Percentiles rank a stretch among this genome's conserved stretches.
Evolutionary conservation across 2,113 vertebrate genomes (phyloP).

Genomic region (Rhadina sibilatrix): DNA sequence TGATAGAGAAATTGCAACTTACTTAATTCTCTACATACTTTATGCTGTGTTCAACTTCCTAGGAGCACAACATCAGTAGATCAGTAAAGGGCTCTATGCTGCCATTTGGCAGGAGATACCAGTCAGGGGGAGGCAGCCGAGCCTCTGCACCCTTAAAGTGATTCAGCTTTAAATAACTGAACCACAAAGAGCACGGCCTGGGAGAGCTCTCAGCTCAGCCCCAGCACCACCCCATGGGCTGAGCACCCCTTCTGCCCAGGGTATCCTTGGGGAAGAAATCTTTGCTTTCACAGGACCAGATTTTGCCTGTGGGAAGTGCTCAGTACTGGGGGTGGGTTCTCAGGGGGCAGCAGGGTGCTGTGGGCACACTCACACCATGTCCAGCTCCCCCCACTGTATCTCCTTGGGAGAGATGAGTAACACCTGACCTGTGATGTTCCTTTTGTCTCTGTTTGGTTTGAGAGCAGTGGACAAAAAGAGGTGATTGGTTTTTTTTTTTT

Average conservation of each 20-base stretch:
- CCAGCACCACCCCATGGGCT: too few species aligned
- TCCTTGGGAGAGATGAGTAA: fast-evolving
- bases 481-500: fast-evolving
- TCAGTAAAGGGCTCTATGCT: background rate
- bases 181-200: background rate
- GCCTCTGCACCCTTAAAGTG: background rate
- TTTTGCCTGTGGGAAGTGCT: background rate
- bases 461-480: background rate
- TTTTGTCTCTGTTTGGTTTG: background rate
- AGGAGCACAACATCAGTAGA: background rate
- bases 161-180: background rate
- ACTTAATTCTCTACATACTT: background rate
- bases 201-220: background rate
- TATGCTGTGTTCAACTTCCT: background rate
- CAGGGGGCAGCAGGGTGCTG: background rate
- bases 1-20: background rate
- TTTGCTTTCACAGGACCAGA: background rate
- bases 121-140: background rate
- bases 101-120: background rate
- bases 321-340: background rate
- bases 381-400: fast-evolving
- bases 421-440: background rate
- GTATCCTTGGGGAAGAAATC: background rate
- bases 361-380: fast-evolving
- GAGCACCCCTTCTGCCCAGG: background rate